Evolutionary conservation across 2,113 vertebrate genomes (phyloP).

Genomic region (Cyprinodon tularosa): DNA sequence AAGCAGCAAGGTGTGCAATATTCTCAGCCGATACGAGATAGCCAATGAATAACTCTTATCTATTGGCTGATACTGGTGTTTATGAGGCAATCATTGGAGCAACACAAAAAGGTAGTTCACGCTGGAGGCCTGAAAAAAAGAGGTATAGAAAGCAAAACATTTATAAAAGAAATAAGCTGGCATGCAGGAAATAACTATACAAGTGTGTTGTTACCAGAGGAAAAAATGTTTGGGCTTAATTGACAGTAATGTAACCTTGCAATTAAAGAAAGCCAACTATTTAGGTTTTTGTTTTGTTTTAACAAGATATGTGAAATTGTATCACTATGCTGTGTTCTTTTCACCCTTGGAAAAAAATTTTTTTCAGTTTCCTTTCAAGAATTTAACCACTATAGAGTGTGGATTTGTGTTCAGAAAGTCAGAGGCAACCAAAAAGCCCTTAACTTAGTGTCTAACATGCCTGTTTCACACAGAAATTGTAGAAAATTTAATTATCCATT

Average conservation of each 20-base stretch:
- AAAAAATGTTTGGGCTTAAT: neutral
- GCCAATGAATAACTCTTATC: neutral
- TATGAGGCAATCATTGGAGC: neutral
- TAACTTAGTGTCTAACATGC: neutral
- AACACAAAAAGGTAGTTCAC: neutral
- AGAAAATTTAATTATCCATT: neutral
- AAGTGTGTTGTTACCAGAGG: neutral
- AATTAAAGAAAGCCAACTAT: neutral
- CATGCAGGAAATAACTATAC: neutral
- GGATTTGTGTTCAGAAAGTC: neutral
- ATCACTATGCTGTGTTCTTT: neutral
- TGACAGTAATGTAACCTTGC: neutral
- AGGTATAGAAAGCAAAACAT: neutral
- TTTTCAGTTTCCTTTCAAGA: neutral
- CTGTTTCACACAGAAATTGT: neutral
- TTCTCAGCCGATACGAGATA: neutral
- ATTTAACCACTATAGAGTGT: neutral
- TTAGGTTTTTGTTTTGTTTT: neutral
- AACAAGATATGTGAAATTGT: neutral
- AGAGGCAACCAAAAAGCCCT: neutral
- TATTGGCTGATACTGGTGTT: neutral
- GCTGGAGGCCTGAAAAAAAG: neutral
- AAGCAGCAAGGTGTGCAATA: neutral
- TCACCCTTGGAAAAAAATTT: neutral
- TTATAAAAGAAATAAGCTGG: neutral